These are phyloP conservation scores for Etia nguti DNA, from an alignment of 2,113 vertebrate species.

Conservation along the genomic window DNA sequence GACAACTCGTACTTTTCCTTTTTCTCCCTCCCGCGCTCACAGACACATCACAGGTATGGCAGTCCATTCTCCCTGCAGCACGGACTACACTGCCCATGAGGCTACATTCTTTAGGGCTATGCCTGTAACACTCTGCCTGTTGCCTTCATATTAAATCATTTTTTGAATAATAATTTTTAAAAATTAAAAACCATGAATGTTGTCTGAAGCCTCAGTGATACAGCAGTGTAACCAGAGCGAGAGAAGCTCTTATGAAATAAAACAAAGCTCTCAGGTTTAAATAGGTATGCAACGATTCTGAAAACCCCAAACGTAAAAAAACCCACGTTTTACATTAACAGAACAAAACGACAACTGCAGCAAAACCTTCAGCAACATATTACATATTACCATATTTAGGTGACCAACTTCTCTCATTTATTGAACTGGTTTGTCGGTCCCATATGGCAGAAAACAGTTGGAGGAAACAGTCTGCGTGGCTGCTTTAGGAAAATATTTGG, in stretches of 20 bases:
- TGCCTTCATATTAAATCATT: too few relatives aligned
- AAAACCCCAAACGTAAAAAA: too few relatives aligned
- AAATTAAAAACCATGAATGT: background rate
- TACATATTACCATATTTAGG: background rate
- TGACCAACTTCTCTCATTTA: background rate
- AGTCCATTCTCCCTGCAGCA: too few relatives aligned
- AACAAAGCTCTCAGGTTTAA: background rate
- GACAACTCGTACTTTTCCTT: too few relatives aligned
- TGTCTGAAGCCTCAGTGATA: background rate
- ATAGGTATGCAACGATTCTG: background rate
- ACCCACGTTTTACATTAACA: background rate
- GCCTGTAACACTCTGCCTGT: too few relatives aligned
- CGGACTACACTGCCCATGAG: too few relatives aligned
- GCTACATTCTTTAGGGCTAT: too few relatives aligned
- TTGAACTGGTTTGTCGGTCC: background rate
- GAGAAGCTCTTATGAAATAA: background rate
- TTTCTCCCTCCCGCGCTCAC: too few relatives aligned
- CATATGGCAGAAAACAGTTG: background rate
- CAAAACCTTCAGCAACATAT: background rate
- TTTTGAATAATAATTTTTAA: too few relatives aligned
- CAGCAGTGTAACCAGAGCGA: background rate
- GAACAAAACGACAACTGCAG: background rate
- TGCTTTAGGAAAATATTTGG: conserved; percentile 11
- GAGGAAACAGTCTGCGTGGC: background rate
- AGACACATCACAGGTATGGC: too few relatives aligned